Evolutionary conservation across 2,888 invertebrate species (phyloP), one percentile per base, ranked within the genome.

Genomic region (Acrobasis consociella): DNA sequence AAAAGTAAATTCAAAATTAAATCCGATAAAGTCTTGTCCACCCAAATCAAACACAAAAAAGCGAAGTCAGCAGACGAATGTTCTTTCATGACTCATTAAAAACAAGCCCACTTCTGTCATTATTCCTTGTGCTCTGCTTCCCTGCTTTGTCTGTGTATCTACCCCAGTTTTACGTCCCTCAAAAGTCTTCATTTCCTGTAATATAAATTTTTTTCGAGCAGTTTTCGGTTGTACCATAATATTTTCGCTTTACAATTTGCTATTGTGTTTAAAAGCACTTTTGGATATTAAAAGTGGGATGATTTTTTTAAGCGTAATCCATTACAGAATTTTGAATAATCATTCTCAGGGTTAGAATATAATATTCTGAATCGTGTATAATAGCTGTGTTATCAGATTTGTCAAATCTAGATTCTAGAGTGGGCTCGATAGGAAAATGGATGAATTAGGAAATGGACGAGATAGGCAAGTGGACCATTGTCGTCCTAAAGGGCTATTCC

Each of bases 41-140:
- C 64, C 64, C 22, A 64, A 70, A 62, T 17, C 53, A 55, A 39
- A 42, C 65, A 9, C 13, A 63, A 68, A 81, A 79, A 70, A 72
- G 76, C 77, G 68, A 65, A 67, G 77, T 80, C 79, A 81, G 71
- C 72, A 76, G 78, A 83, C 68, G 77, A 80, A 82, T 80, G 76
- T 75, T 70, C 81, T 75, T 75, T 70, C 81, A 79, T 81, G 81
- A 82, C 74, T 83, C 81, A 81, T 84, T 82, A 82, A 83, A 82
- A 31, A 82, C 2, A n/a, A 76, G 72, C 73, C 68, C 71, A 61
- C 64, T 66, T 66, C 67, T 62, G 67, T 72, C 72, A 72, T 75
- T 75, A 73, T 76, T 68, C 69, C 70, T 71, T 69, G 67, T 72
- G 70, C 72, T 72, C 65, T 67, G 68, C 67, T 66, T 64, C 70